phyloP scores from a whole-genome alignment of 1,140 invertebrate species.

The Zaprionus africanus region DNA sequence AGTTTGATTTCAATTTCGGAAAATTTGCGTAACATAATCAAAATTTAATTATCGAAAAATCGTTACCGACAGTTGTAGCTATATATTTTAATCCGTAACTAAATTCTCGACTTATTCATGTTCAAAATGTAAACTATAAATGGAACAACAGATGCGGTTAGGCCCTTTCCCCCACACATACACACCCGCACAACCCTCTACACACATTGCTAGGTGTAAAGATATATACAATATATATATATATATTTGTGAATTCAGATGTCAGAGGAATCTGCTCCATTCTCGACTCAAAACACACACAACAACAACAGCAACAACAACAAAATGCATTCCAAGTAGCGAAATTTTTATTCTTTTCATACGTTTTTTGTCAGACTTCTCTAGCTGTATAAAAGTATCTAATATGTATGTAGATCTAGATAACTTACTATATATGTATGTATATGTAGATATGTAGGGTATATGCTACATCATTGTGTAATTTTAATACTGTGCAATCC shows the following conservation, averaged over 20 bases:
- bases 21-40: conserved; percentile 47
- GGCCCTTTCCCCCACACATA: background rate
- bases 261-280: too few relatives aligned
- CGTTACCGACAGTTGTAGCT: background rate
- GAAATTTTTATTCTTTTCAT: conserved; percentile 61
- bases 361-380: conserved; percentile 27
- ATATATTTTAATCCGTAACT: background rate
- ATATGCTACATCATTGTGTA: conserved; percentile 52
- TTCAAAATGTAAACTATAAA: background rate
- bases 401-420: conserved; percentile 36
- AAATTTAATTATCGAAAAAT: conserved; percentile 11
- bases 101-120: background rate
- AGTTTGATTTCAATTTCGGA: conserved; percentile 17
- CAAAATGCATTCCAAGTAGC: conserved; percentile 75
- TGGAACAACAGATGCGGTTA: background rate
- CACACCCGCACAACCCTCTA: conserved; percentile 3
- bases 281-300: conserved; percentile 1
- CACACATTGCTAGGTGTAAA: conserved; percentile 6
- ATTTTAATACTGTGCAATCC: conserved; percentile 52
- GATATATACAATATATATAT: background rate
- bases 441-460: conserved; percentile 19
- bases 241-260: too few relatives aligned
- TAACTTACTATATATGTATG: conserved; percentile 39
- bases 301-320: conserved; percentile 39
- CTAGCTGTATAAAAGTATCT: conserved; percentile 49